These are phyloP conservation scores for Xestia c-nigrum DNA, from an alignment of 2,888 invertebrate species.

Conservation along the genomic window DNA sequence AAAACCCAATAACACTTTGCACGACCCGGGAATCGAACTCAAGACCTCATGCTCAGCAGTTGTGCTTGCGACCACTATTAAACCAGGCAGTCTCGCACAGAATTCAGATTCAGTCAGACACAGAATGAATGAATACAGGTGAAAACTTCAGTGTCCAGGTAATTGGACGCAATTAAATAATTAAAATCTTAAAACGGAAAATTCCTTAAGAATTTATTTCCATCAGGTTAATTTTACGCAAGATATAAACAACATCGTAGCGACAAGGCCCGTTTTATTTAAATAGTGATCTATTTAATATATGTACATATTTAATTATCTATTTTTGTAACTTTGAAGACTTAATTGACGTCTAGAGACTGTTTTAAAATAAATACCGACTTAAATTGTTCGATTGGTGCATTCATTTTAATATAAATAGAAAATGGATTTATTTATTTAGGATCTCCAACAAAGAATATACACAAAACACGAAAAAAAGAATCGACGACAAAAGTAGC, in stretches of 20 bases:
- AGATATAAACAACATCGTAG: neutral
- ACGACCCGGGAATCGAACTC: neutral
- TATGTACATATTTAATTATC: neutral
- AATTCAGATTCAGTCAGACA: no score
- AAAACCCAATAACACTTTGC: neutral
- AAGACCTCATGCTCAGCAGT: neutral
- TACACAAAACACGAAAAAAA: no score
- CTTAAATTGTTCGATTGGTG: neutral
- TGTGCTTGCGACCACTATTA: no score
- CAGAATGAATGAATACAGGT: neutral
- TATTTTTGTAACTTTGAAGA: neutral
- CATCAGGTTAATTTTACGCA: no score
- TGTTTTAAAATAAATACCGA: conserved; percentile 16
- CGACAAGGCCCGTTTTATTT: neutral
- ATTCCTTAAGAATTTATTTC: neutral
- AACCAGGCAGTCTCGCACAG: neutral
- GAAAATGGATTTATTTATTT: no score
- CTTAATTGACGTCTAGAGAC: neutral
- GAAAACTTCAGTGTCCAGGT: no score
- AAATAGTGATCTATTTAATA: conserved; percentile 1
- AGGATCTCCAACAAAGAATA: no score
- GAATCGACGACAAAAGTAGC: no score
- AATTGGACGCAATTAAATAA: neutral
- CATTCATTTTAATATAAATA: no score
- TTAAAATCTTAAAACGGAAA: neutral